Conservation (phyloP, 2,888 invertebrate species). For the Plebejus melissa region DNA sequence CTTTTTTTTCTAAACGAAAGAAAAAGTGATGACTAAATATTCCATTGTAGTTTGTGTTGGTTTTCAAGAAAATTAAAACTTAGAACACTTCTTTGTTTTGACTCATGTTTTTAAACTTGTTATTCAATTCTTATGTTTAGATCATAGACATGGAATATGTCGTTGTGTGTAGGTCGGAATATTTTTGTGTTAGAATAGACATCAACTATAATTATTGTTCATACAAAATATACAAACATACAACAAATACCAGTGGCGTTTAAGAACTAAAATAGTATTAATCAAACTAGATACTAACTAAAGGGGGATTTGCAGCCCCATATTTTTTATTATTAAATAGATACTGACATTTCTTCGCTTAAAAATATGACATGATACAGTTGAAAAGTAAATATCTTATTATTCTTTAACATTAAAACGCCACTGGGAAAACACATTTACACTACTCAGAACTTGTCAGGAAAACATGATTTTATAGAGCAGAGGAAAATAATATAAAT, state of each 20-base stretch:
- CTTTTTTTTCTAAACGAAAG: constrained; percentile 17
- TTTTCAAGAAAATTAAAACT: not conserved
- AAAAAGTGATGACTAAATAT: not conserved
- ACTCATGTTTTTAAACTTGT: not conserved
- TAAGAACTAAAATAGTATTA: not conserved
- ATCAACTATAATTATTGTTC: not conserved
- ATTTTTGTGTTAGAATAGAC: constrained; percentile 14
- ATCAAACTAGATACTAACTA: not conserved
- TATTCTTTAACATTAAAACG: not conserved
- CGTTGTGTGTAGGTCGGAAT: constrained; percentile 19
- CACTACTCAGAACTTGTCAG: constrained; percentile 65
- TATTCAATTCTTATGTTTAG: not conserved
- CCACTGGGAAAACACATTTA: constrained; percentile 41
- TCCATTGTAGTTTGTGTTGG: not conserved
- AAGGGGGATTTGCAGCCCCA: not conserved
- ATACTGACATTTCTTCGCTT: too few species aligned
- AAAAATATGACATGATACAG: too few species aligned
- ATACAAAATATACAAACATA: not conserved
- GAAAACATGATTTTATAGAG: constrained; percentile 42
- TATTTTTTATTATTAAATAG: too few species aligned
- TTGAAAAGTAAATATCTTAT: not conserved
- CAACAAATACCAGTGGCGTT: not conserved
- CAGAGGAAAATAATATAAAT: not conserved
- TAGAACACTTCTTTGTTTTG: not conserved
- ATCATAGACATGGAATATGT: not conserved